Percentiles rank a stretch among this genome's conserved stretches.
Evolutionary conservation across 1,140 invertebrate species (phyloP).

Genomic region (Trachymyrmex septentrionalis): DNA sequence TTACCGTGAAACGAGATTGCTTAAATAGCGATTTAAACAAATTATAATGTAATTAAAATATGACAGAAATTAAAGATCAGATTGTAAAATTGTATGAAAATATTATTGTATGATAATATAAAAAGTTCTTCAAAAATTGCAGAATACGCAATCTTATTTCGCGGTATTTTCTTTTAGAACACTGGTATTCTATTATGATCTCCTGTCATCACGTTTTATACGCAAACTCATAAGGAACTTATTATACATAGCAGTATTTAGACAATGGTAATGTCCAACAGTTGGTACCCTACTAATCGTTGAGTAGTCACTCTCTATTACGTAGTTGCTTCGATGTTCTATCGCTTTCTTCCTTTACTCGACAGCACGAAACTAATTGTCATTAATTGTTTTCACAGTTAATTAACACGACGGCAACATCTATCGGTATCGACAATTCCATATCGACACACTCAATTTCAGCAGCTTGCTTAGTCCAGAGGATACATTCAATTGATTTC

Average conservation of each 20-base stretch:
- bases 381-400: slow-evolving; percentile 46
- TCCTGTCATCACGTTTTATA: slow-evolving; percentile 70
- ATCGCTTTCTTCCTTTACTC: slow-evolving; percentile 68
- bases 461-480: slow-evolving; percentile 4
- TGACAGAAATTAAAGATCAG: background rate
- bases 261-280: slow-evolving; percentile 87
- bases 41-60: background rate
- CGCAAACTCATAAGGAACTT: slow-evolving; percentile 76
- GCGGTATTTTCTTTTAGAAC: slow-evolving; percentile 52
- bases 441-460: slow-evolving; percentile 6
- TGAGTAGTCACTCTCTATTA: slow-evolving; percentile 79
- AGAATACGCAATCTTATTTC: slow-evolving; percentile 38
- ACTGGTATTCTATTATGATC: slow-evolving; percentile 54
- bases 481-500: background rate
- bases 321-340: slow-evolving; percentile 82
- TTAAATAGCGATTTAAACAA: background rate
- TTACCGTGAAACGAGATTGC: slow-evolving; percentile 49
- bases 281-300: slow-evolving; percentile 83
- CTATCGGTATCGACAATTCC: slow-evolving; percentile 27
- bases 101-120: background rate
- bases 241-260: slow-evolving; percentile 84
- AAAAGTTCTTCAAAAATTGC: background rate
- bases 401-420: slow-evolving; percentile 34
- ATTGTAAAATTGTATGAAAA: background rate
- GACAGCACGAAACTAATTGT: slow-evolving; percentile 41